Evolutionary conservation across 2,113 vertebrate genomes (phyloP), one percentile per base, ranked within the genome.

Genomic region (Myiozetetes cayanensis): DNA sequence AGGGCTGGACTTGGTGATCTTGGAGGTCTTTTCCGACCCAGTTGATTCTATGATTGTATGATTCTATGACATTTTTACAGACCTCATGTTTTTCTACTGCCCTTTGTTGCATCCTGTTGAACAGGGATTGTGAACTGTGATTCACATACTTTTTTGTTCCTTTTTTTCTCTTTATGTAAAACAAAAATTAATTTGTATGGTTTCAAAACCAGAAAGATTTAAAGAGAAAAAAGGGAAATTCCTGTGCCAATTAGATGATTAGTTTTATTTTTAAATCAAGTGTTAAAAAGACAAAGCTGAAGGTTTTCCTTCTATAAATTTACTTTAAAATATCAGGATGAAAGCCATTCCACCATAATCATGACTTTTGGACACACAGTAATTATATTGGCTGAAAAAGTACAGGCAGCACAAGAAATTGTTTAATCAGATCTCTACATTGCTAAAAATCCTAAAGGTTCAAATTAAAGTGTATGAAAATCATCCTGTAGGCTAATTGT

Each of bases 401-500:
- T 43, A 30, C 10, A 46, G 39, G 49, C 18, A 58, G 67, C 39
- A 56, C 5, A 49, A 85, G 56, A 91, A 92, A 94, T 93, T 78
- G 56, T 94, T 96, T 92, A 68, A 76, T 31, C 56, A 88, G 84
- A 96, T 90, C 55, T 50, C 59, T 71, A 14, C 49, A 59, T 33
- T 79, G 76, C 80, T 94, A 67, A 63, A 95, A 90, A n/a, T 94
- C 70, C 53, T 84, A 83, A 70, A 92, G 87, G 63, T 90, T 94
- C 81, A 85, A 89, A 80, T 75, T 76, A 80, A 89, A 76, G 75
- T 83, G 75, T 94, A 92, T 94, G 91, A 96, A 97, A 96, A 75
- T 67, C 24, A 72, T 89, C 71, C 83, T 92, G 65, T 28, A 75
- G 81, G 79, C 85, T 96, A 94, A 95, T 93, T 96, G 92, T 94